Evolutionary conservation across 2,888 invertebrate species (phyloP).

Genomic region (Pantelozetes paolii): DNA sequence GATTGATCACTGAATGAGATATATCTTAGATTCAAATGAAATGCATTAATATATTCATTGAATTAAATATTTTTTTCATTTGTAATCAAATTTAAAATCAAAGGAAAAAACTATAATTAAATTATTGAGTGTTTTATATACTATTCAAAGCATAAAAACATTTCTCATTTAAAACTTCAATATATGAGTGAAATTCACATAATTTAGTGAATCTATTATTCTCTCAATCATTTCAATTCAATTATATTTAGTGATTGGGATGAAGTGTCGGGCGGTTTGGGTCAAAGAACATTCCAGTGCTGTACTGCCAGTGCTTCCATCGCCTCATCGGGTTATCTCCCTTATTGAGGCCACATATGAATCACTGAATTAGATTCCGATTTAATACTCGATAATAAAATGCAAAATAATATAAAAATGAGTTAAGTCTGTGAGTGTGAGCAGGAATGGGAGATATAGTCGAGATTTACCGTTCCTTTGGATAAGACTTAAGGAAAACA

Average conservation of each 20-base stretch:
- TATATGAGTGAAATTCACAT: not conserved
- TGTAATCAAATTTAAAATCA: no score
- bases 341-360: slow-evolving; percentile 26
- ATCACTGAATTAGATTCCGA: slow-evolving; percentile 1
- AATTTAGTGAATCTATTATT: slow-evolving; percentile 6
- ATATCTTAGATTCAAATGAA: no score
- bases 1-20: no score
- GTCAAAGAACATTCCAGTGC: not conserved
- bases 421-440: no score
- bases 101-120: no score
- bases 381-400: slow-evolving; percentile 7
- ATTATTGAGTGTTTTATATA: no score
- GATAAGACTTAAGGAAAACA: slow-evolving; percentile 2
- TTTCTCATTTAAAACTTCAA: not conserved
- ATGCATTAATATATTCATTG: no score
- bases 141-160: no score
- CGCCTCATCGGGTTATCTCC: not conserved
- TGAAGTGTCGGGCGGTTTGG: slow-evolving; percentile 12
- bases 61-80: no score
- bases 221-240: not conserved
- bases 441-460: not conserved
- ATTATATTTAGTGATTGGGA: not conserved
- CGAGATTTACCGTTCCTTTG: slow-evolving; percentile 20
- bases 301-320: not conserved
- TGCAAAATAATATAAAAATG: not conserved